Evolutionary conservation across 2,888 invertebrate genomes (phyloP), one percentile per base, ranked within the genome.

Genomic region (Rhynchonema sp.): DNA sequence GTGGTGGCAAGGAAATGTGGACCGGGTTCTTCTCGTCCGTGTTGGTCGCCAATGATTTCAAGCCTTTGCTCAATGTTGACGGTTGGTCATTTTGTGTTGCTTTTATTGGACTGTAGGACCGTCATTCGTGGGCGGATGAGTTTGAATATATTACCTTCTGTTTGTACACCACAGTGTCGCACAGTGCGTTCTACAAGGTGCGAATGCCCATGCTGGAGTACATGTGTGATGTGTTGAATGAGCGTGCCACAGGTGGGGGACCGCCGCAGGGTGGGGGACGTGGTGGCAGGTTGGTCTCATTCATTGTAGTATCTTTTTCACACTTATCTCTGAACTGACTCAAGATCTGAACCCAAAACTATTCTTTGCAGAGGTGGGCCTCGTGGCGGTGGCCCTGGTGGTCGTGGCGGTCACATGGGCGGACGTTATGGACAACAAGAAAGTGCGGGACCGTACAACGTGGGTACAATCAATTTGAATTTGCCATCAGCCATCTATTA

Each of bases 1-100:
- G 69, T 27, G 69, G 67, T 2, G 70, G 70, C 56, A 69, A 69
- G 61, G 67, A 70, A 60, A 64, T 70, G 63, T 70, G 70, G 70
- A 65, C 68, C 20, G 70, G 70, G 20, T 67, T 68, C 64, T 70
- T 69, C 64, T 65, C 68, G n/a, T 67, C 67, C 27, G 68, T 68
- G 30, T 68, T 67, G 59, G 65, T 69, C 25, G 68, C 66, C 30
- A 9, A 22, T 23, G n/a, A 64, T 58, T 67, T 63, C 55, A 63
- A 62, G 54, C 66, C 69, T 9, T 60, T 68, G 30, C 63, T 68
- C 56, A 70, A 70, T 58, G 65, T 69, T 25, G 70, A 70, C 59
- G 66, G 66, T 65, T 38, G 28, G 61, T 25, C n/a, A 6, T 13
- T n/a, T 23, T 52, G n/a, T n/a, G n/a, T n/a, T n/a, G n/a, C n/a